Evolutionary conservation across 2,797 vertebrate species (phyloP), one percentile per base, ranked within the genome.

Genomic region (Scomberomorus guttatus): DNA sequence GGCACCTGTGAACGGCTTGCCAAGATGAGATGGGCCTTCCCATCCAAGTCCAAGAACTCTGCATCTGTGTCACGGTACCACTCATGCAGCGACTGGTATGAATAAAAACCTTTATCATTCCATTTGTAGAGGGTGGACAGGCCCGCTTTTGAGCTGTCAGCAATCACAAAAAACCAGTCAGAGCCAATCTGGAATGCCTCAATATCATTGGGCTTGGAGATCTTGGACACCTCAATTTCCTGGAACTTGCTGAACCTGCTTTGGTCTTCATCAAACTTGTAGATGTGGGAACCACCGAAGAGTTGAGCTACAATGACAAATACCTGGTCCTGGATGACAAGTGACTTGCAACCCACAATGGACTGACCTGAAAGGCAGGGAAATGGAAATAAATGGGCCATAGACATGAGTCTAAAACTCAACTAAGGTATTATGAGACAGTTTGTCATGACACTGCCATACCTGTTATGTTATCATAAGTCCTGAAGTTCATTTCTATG

Each of bases 401-500:
- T 24, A 44, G 12, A 44, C 9, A 10, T 17, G 0, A 34, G 1
- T 46, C n/a, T 20, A 18, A 22, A 58, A 20, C 27, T 62, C 20
- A 25, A 60, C 27, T 11, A 65, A 2, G 24, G 1, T 13, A 37
- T 77, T 58, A 20, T 68, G 32, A 72, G 29, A 48, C 4, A 12
- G 24, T 54, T 61, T 58, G 5, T 51, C 9, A 2, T 60, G 20
- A 37, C 4, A 15, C 4, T 24, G 18, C 4, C 50, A 5, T 93
- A 99, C 98, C 98, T 94, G 98, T 99, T 85, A 99, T 99, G 68
- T 99, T 99, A 93, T 99, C 98, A 0, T 98, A 99, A 72, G 95
- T 99, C 93, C 98, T 96, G 95, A 99, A 99, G 86, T 99, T 98
- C 97, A 98, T 99, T 86, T 99, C 98, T 50, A 99, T 99, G 94